A percentile compares a stretch with the other conserved stretches of the same genome.
phyloP scores from a whole-genome alignment of 2,113 vertebrate species.

The Ptychochromis oligacanthus region DNA sequence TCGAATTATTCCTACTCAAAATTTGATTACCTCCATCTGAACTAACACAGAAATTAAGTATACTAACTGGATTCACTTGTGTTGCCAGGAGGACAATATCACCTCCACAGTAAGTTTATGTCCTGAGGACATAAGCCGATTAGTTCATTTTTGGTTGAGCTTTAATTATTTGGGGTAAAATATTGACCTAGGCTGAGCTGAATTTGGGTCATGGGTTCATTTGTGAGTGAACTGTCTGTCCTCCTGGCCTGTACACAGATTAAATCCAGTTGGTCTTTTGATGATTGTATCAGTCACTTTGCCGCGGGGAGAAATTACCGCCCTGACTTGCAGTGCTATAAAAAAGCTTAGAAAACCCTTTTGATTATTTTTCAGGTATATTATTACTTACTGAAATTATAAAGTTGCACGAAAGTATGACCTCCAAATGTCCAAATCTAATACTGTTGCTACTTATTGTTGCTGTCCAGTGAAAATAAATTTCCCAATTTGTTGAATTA shows the following conservation, averaged over 20 bases:
- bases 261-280: slow-evolving; percentile 36
- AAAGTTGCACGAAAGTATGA: background rate
- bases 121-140: background rate
- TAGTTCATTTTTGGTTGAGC: background rate
- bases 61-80: slow-evolving; percentile 41
- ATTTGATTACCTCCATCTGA: background rate
- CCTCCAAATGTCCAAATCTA: background rate
- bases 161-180: background rate
- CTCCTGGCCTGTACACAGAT: slow-evolving; percentile 24
- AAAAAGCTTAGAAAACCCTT: background rate
- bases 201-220: background rate
- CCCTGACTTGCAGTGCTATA: slow-evolving; percentile 7
- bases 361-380: background rate
- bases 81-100: slow-evolving; percentile 10
- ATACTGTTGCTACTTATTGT: background rate
- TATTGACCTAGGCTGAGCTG: rapidly evolving
- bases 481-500: background rate
- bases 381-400: background rate
- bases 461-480: background rate
- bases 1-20: background rate
- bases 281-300: background rate
- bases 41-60: background rate
- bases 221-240: background rate
- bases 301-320: background rate
- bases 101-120: background rate